Evolutionary conservation across 2,888 invertebrate genomes (phyloP).

Genomic region (Apodemia duryi): DNA sequence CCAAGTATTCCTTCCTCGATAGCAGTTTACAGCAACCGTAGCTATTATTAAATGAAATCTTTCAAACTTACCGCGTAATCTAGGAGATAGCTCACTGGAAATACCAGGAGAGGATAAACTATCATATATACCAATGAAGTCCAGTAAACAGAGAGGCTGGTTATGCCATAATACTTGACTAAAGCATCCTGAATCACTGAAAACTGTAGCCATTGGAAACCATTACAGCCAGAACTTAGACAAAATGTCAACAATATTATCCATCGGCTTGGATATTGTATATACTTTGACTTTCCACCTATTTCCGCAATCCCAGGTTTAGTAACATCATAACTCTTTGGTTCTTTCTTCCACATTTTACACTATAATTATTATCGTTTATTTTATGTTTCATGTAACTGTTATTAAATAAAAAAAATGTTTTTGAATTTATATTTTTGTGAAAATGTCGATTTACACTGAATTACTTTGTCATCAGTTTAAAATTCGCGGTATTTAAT

Average conservation of each 20-base stretch:
- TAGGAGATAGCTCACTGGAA: conserved; percentile 12
- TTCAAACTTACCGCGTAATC: conserved; percentile 1
- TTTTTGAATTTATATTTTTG: not conserved
- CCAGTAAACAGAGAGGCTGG: conserved; percentile 40
- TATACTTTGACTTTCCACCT: not conserved
- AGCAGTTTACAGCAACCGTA: too few relatives aligned
- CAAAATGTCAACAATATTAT: not conserved
- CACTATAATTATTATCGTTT: not conserved
- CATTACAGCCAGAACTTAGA: not conserved
- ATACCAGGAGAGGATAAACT: not conserved
- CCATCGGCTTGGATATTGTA: conserved; percentile 10
- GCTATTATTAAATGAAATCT: not conserved
- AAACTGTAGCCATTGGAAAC: conserved; percentile 17
- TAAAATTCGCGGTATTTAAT: not conserved
- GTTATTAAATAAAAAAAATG: not conserved
- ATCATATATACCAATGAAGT: conserved; percentile 15
- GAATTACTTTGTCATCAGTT: not conserved
- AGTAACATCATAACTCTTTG: conserved; percentile 3
- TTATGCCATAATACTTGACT: conserved; percentile 14
- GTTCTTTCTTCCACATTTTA: not conserved
- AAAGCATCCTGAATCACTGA: conserved; percentile 15
- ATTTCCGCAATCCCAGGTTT: not conserved
- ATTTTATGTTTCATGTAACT: not conserved
- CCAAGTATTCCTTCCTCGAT: too few relatives aligned
- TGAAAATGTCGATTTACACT: not conserved